Percentiles rank a stretch among this genome's conserved stretches.
Evolutionary conservation across 1,140 invertebrate genomes (phyloP).

Genomic region (Colletes latitarsis): DNA sequence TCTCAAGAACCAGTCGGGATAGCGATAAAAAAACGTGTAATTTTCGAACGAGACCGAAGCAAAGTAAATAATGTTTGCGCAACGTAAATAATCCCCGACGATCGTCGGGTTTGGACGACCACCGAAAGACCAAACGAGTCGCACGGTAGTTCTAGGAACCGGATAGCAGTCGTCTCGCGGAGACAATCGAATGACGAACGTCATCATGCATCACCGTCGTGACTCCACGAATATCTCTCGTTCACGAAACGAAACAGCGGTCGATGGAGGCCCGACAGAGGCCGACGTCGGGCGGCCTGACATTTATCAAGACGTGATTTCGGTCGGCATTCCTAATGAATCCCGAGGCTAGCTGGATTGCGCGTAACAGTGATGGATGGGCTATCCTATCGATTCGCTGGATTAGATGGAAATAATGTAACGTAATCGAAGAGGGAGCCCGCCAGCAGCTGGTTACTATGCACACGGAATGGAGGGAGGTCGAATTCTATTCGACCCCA

Average conservation of each 20-base stretch:
- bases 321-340: slow-evolving; percentile 57
- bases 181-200: slow-evolving; percentile 36
- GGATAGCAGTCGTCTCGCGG: background rate
- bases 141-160: slow-evolving; percentile 6
- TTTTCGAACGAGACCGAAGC: background rate
- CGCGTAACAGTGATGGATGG: slow-evolving; percentile 58
- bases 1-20: too few species aligned
- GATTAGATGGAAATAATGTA: slow-evolving; percentile 60
- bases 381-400: slow-evolving; percentile 55
- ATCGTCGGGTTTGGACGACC: background rate
- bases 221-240: slow-evolving; percentile 14
- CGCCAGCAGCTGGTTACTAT: slow-evolving; percentile 50
- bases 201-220: slow-evolving; percentile 34
- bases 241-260: background rate
- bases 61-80: background rate
- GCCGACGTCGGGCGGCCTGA: slow-evolving; percentile 13
- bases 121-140: slow-evolving; percentile 14
- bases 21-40: background rate
- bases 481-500: slow-evolving; percentile 30
- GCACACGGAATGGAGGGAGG: slow-evolving; percentile 28
- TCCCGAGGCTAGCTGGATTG: slow-evolving; percentile 19
- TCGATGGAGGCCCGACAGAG: background rate
- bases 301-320: slow-evolving; percentile 66
- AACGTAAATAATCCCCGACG: background rate
- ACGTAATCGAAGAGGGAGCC: slow-evolving; percentile 45